phyloP scores from a whole-genome alignment of 2,113 vertebrate genomes.

The Tricholaema leucomelas region DNA sequence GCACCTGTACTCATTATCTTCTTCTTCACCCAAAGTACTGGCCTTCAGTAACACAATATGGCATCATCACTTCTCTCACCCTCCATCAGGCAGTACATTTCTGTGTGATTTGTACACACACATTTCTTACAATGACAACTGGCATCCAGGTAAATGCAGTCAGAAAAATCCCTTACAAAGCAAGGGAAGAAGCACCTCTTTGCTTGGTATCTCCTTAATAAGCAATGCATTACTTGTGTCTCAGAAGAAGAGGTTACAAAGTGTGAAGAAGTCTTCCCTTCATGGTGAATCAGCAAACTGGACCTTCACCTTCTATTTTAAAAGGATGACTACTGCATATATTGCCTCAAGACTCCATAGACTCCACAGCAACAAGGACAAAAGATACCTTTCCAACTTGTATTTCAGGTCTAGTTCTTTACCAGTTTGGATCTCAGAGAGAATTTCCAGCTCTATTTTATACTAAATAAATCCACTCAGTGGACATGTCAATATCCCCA shows the following conservation, averaged over 20 bases:
- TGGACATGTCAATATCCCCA: neutral
- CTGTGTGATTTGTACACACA: neutral
- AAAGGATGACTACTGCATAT: neutral
- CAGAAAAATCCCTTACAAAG: neutral
- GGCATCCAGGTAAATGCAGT: slow-evolving; percentile 28
- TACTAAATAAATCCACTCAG: neutral
- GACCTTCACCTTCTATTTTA: neutral
- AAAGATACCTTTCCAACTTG: neutral
- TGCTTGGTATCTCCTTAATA: slow-evolving; percentile 26
- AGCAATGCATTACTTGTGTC: slow-evolving; percentile 9
- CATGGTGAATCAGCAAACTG: neutral
- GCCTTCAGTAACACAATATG: neutral
- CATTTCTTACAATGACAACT: neutral
- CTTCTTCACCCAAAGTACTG: neutral
- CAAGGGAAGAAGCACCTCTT: slow-evolving; percentile 1
- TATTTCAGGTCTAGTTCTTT: neutral
- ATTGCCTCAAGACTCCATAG: neutral
- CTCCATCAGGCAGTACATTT: neutral
- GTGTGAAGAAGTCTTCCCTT: neutral
- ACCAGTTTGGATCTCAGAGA: neutral
- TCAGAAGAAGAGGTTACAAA: neutral
- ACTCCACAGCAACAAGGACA: neutral
- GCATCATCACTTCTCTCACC: neutral
- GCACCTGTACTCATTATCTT: neutral
- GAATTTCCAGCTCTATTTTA: neutral